These are phyloP conservation scores for Bolinopsis microptera DNA, from an alignment of 37 sponge, comb jelly and placozoan genomes.

Conservation along the genomic window DNA sequence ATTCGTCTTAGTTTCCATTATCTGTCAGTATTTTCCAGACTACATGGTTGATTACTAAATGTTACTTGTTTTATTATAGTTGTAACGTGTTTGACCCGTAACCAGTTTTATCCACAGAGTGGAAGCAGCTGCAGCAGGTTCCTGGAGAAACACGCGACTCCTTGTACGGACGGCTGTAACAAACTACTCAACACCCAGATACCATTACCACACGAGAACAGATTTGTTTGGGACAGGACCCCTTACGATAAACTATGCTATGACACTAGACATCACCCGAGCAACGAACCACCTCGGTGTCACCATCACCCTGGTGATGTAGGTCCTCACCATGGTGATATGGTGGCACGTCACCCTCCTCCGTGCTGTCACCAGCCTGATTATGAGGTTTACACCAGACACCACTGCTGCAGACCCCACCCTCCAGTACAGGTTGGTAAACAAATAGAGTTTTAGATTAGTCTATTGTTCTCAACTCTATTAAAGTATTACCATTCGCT, in stretches of 20 bases:
- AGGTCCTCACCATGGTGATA: not conserved
- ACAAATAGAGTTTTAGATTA: too few relatives aligned
- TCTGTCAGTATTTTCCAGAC: too few relatives aligned
- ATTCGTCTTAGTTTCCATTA: too few relatives aligned
- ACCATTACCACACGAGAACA: not conserved
- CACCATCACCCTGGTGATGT: conserved; percentile 38
- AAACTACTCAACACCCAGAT: too few relatives aligned
- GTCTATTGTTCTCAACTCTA: too few relatives aligned
- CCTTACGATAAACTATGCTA: conserved; percentile 34
- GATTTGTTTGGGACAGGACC: conserved; percentile 39
- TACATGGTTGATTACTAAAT: too few relatives aligned
- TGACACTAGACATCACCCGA: not conserved
- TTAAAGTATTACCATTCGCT: too few relatives aligned
- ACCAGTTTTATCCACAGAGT: not conserved
- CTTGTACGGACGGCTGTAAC: conserved; percentile 8
- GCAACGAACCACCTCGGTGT: not conserved
- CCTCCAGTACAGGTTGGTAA: not conserved
- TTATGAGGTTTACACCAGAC: not conserved
- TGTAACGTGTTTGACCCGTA: too few relatives aligned
- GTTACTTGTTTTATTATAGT: too few relatives aligned
- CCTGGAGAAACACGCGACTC: not conserved
- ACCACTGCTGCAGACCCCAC: not conserved
- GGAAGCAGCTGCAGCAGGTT: conserved; percentile 14
- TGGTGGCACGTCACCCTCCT: not conserved
- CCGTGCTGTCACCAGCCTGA: not conserved